A percentile compares a stretch with the other conserved stretches of the same genome.
Evolutionary conservation across 23 tunicate species (phyloP).

Genomic region (Styela plicata): DNA sequence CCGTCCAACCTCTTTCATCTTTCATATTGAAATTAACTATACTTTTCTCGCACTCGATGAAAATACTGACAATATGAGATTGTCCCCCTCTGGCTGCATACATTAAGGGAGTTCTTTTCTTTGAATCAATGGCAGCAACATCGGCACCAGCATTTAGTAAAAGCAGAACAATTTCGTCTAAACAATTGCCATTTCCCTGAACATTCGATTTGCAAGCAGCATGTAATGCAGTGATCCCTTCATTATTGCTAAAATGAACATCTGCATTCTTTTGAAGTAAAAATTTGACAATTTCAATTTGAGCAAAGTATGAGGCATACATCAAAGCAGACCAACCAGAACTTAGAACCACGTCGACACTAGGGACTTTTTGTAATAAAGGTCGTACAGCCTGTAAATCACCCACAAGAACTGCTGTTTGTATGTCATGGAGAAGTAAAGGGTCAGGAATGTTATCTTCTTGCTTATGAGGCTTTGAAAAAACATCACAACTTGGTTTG

Average conservation of each 20-base stretch:
- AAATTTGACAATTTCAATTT: constrained; percentile 23
- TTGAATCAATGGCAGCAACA: constrained; percentile 24
- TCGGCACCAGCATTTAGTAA: constrained; percentile 37
- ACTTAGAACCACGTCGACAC: constrained; percentile 28
- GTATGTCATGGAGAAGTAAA: constrained; percentile 10
- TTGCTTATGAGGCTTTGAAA: background rate
- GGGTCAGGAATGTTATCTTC: background rate
- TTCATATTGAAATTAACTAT: background rate
- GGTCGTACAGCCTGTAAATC: background rate
- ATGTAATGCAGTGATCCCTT: constrained; percentile 56
- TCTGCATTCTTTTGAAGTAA: constrained; percentile 43
- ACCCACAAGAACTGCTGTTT: constrained; percentile 12
- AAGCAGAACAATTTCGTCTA: background rate
- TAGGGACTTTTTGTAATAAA: background rate
- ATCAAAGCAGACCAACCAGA: constrained; percentile 63
- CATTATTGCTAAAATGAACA: constrained; percentile 24
- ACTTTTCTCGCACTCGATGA: background rate
- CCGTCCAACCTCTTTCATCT: constrained; percentile 12
- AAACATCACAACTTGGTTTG: background rate
- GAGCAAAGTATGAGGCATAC: constrained; percentile 67
- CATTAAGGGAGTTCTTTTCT: constrained; percentile 50
- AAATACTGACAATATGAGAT: background rate
- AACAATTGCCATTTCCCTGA: background rate
- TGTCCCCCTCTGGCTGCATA: constrained; percentile 32
- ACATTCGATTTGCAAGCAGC: constrained; percentile 47